A percentile compares a stretch with the other conserved stretches of the same genome.
These are phyloP conservation scores for Bos indicus DNA, from an alignment of 2,113 vertebrate genomes.

Conservation along the genomic window DNA sequence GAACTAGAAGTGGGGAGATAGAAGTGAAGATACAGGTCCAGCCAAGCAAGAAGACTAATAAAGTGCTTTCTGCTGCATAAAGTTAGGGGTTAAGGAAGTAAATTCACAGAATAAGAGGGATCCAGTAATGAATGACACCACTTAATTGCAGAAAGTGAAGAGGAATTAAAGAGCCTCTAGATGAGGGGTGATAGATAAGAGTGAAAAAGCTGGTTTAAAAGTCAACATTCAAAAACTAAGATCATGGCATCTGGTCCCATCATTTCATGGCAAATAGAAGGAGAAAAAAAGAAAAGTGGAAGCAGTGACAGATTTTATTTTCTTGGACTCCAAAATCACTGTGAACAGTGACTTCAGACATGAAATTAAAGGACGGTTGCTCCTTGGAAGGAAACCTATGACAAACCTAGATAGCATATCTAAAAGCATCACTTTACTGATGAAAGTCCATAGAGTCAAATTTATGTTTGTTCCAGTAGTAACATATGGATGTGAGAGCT, in stretches of 20 bases:
- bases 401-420: neutral
- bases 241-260: neutral
- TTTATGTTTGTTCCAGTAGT: neutral
- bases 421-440: neutral
- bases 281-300: neutral
- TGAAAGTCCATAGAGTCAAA: neutral
- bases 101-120: neutral
- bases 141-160: neutral
- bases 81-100: neutral
- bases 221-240: neutral
- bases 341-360: neutral
- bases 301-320: neutral
- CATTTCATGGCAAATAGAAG: neutral
- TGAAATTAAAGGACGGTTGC: neutral
- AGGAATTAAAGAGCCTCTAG: neutral
- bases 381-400: neutral
- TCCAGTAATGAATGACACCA: neutral
- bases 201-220: neutral
- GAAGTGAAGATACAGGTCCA: neutral
- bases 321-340: neutral
- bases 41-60: neutral
- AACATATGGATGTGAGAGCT: neutral
- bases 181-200: neutral
- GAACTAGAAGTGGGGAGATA: neutral
- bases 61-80: neutral